Evolutionary conservation across 2,888 invertebrate genomes (phyloP), one percentile per base, ranked within the genome.

Genomic region (Lasioglossum zephyrum): DNA sequence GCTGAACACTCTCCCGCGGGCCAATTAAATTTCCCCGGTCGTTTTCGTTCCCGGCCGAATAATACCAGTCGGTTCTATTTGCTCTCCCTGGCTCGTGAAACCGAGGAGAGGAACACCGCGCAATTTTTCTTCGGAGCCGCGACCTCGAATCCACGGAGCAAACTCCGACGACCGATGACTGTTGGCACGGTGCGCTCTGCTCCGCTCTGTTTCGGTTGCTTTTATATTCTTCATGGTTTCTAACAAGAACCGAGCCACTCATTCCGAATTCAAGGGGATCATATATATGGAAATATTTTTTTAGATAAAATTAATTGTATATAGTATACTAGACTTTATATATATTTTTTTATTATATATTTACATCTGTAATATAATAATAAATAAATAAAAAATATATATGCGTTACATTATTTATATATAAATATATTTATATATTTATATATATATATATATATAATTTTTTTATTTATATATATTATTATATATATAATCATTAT

Each of bases 11-110:
- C 79, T 69, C 60, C 53, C 63, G 31, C 39, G 79, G 78, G 57
- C 76, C 87, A 87, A 87, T 87, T 87, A 87, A 83, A 87, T 83
- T 83, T 81, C 72, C 73, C 77, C 73, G 73, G 72, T 73, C 74
- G 77, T 73, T 80, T 82, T 22, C 26, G 60, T 26, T 13, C 13
- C 75, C 69, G 69, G n/a, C n/a, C 73, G 81, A 49, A 75, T 79
- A 73, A 79, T 81, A 79, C 44, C 70, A 2, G 47, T 44, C 57
- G 66, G 69, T 57, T 47, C 53, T 79, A 49, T 85, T 85, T 81
- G 36, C 63, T 57, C 41, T 57, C 22, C 3, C 47, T 22, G 26
- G 31, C 0, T 63, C 77, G 16, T 47, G 36, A 44, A 41, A 13
- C 70, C 60, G 13, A 60, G 26, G 3, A 36, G 4, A 36, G 4